A percentile compares a stretch with the other conserved stretches of the same genome.
Evolutionary conservation across 2,797 vertebrate genomes (phyloP).

Genomic region (Lophius americanus): DNA sequence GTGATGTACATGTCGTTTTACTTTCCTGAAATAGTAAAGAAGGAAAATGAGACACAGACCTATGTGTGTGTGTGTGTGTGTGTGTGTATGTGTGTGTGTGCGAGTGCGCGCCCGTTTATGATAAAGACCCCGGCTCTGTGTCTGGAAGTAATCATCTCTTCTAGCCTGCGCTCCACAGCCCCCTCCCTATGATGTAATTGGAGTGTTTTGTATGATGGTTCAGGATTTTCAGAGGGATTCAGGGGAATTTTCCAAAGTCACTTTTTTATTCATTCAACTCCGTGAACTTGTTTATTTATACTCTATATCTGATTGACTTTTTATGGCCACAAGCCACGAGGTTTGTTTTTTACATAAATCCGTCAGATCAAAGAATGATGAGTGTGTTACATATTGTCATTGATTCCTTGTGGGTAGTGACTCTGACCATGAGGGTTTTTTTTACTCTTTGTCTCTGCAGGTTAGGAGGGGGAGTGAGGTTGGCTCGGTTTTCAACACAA

Average conservation of each 20-base stretch:
- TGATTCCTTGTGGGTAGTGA: neutral
- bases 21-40: conserved; percentile 43
- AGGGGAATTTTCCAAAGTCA: conserved; percentile 46
- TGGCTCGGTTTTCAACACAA: conserved; percentile 60
- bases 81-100: conserved; percentile 30
- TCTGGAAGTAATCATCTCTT: conserved; percentile 86
- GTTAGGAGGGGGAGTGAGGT: conserved; percentile 48
- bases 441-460: conserved; percentile 15
- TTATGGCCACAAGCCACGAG: neutral
- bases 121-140: conserved; percentile 71
- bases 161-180: conserved; percentile 66
- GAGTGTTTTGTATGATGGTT: conserved; percentile 64
- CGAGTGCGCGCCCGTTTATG: conserved; percentile 50
- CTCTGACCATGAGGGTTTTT: conserved; percentile 17
- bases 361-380: neutral
- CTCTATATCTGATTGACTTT: neutral
- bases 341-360: neutral
- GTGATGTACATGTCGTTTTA: conserved; percentile 44
- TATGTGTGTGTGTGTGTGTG: conserved; percentile 38
- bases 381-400: neutral
- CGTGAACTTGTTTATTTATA: neutral
- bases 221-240: conserved; percentile 46
- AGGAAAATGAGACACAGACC: neutral
- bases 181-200: conserved; percentile 83
- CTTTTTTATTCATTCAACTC: conserved; percentile 50